These are phyloP conservation scores for Drosophila parvula DNA, from an alignment of 1,140 invertebrate species.

Conservation along the genomic window DNA sequence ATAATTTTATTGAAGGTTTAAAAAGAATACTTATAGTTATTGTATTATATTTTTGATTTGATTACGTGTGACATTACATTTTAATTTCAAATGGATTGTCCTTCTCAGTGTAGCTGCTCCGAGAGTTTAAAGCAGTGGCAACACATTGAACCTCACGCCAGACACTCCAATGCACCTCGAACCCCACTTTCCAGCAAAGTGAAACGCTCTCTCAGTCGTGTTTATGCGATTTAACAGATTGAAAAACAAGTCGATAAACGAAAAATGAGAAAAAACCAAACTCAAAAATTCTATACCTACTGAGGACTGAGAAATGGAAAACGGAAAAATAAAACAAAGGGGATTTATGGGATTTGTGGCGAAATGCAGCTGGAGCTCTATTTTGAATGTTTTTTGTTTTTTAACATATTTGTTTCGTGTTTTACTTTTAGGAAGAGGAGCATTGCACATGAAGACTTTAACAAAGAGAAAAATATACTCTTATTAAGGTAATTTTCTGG, in stretches of 20 bases:
- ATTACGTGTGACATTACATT: too few relatives aligned
- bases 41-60: too few relatives aligned
- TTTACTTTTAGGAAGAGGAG: not conserved
- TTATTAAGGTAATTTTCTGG: too few relatives aligned
- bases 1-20: too few relatives aligned
- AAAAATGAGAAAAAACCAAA: constrained; percentile 17
- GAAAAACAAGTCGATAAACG: constrained; percentile 58
- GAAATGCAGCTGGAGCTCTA: constrained; percentile 27
- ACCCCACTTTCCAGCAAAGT: not conserved
- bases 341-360: constrained; percentile 28
- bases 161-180: not conserved
- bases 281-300: not conserved
- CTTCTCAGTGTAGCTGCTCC: not conserved
- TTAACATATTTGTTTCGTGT: not conserved
- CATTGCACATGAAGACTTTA: not conserved
- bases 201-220: constrained; percentile 19
- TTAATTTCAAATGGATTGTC: too few relatives aligned
- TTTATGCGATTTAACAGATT: constrained; percentile 61
- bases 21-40: too few relatives aligned
- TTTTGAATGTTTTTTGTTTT: constrained; percentile 6
- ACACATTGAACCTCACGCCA: not conserved
- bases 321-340: constrained; percentile 7
- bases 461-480: not conserved
- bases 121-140: constrained; percentile 26
- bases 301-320: not conserved